Conservation (phyloP, 2,113 vertebrate genomes). For the Gadus macrocephalus region DNA sequence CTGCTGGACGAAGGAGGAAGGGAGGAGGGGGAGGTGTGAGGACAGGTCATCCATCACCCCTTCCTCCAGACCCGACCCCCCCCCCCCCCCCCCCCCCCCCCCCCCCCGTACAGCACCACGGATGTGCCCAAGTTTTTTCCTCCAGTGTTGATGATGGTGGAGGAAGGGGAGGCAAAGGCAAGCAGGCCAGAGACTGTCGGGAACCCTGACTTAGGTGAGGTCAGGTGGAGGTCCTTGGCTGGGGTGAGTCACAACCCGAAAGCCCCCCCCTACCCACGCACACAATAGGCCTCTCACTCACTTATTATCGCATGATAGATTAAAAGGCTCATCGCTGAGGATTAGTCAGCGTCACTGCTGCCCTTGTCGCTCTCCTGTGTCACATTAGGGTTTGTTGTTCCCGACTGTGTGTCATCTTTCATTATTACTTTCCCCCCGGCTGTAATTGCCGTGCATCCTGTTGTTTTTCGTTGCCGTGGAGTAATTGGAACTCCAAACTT, state of each 20-base stretch:
- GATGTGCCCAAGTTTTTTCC: conserved; percentile 32
- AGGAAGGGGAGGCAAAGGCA: conserved; percentile 16
- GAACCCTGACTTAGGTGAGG: not conserved
- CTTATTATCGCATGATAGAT: too few species aligned
- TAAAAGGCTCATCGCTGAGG: too few species aligned
- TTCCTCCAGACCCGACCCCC: not conserved
- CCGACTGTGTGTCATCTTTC: too few species aligned
- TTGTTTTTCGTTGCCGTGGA: too few species aligned
- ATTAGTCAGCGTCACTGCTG: too few species aligned
- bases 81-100: not conserved
- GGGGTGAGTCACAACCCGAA: not conserved
- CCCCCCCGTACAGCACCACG: not conserved
- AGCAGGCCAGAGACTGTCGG: conserved; percentile 37
- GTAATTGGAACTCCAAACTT: too few species aligned
- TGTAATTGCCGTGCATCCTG: too few species aligned
- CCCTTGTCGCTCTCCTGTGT: too few species aligned
- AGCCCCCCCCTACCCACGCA: conserved; percentile 1
- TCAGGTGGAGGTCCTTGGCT: not conserved
- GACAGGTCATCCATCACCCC: conserved; percentile 62
- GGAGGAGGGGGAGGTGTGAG: conserved; percentile 28
- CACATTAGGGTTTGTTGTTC: too few species aligned
- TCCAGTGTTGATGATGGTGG: too few species aligned
- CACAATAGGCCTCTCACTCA: too few species aligned
- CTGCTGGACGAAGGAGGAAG: conserved; percentile 48
- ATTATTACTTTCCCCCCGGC: too few species aligned